Percentiles rank a stretch among this genome's conserved stretches.
These are phyloP conservation scores for Micromesistius poutassou DNA, from an alignment of 2,797 vertebrate genomes.

Conservation along the genomic window DNA sequence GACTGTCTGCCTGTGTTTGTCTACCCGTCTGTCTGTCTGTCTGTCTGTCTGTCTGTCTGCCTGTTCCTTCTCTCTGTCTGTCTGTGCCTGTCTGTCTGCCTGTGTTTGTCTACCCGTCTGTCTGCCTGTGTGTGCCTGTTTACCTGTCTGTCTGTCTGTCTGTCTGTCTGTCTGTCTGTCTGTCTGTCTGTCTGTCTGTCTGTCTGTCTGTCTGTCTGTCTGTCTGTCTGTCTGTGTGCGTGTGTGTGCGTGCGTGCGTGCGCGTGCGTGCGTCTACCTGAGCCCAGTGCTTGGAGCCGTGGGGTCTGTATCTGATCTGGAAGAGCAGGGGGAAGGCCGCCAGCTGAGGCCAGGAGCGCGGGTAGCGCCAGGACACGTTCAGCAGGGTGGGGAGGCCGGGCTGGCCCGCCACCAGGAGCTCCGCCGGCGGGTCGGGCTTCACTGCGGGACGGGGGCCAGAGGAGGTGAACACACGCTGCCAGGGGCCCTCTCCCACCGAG, in stretches of 20 bases:
- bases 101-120: no score
- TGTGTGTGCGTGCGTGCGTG: no score
- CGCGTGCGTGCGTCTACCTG: conserved; percentile 67
- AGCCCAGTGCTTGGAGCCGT: conserved; percentile 81
- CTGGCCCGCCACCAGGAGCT: conserved; percentile 64
- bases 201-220: no score
- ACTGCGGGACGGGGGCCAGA: conserved; percentile 66
- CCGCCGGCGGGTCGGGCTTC: conserved; percentile 87
- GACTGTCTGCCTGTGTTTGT: no score
- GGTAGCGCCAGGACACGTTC: conserved; percentile 79
- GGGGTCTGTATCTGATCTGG: conserved; percentile 85
- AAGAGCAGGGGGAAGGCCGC: conserved; percentile 80
- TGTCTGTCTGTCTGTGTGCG: no score
- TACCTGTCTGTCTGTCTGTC: not conserved
- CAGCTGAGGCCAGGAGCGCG: conserved; percentile 79
- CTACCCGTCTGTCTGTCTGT: no score
- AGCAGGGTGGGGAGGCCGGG: conserved; percentile 75
- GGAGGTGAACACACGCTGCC: not conserved
- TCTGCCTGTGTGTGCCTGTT: no score
- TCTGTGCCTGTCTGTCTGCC: no score
- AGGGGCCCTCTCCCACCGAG: no score
- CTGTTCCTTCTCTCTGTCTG: no score
- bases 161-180: not conserved
- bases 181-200: no score
- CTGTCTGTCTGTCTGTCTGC: no score